Evolutionary conservation across 2,888 invertebrate genomes (phyloP), one percentile per base, ranked within the genome.

Genomic region (Melipona beecheii): DNA sequence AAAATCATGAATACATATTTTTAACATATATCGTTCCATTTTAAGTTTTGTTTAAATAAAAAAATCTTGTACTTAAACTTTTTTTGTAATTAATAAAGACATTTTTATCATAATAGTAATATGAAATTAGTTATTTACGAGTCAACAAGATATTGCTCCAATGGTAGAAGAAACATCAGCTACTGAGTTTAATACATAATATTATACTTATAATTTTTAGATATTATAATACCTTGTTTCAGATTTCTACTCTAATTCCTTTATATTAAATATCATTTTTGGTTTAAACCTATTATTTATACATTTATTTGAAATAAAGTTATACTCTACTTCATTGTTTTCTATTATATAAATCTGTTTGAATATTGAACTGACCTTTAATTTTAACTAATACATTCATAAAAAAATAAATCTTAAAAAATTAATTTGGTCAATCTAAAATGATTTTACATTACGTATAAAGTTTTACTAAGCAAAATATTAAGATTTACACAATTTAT

Each of bases 1-100:
- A 89, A 78, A 83, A 72, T 19, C 43, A 68, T 52, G 43, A 50
- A 81, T 60, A 70, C 5, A 56, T 64, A 21, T 54, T 60, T 60
- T 76, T 50, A 71, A 73, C 27, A 64, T n/a, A 70, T 65, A 70
- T 3, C 60, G 81, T 56, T 65, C 15, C 24, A 64, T 52, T 64
- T 60, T 56, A 81, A 71, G 50, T 21, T 75, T 21, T 68, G 74
- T 31, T 70, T 70, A 66, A 71, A 5, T 58, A 81, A 64, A 60
- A 9, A 74, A 64, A 71, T 17, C 49, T 65, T 78, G 60, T 83
- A 75, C 64, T 50, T 24, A 62, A 82, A 52, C 27, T 76, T 81
- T 17, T 19, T 62, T 54, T 43, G 43, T 13, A n/a, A 4, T 27
- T 19, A 70, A 76, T 73, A 83, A 69, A 65, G 6, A 27, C 27